Evolutionary conservation across 2,888 invertebrate genomes (phyloP).

Genomic region (Zygothrica quintamaculata): DNA sequence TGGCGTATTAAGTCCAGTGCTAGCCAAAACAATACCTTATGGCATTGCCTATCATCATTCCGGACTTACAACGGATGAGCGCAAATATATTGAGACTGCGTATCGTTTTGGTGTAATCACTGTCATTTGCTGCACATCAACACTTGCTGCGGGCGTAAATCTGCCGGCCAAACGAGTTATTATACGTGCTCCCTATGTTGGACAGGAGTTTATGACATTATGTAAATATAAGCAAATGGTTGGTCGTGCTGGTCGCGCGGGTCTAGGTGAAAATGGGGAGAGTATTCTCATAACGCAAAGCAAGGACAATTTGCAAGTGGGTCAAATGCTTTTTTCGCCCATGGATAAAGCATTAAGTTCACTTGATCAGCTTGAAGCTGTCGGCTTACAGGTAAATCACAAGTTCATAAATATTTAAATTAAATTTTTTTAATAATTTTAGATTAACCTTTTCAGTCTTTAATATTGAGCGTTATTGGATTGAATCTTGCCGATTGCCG

Average conservation of each 20-base stretch:
- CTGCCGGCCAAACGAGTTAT: constrained; percentile 96
- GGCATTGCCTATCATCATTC: constrained; percentile 98
- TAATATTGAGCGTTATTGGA: constrained; percentile 89
- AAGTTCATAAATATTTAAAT: not conserved
- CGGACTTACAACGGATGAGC: constrained; percentile 94
- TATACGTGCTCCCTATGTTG: constrained; percentile 93
- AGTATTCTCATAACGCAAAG: constrained; percentile 92
- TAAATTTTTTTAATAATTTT: not conserved
- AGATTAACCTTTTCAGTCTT: constrained; percentile 80
- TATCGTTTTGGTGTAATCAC: constrained; percentile 93
- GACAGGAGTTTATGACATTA: constrained; percentile 89
- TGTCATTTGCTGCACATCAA: constrained; percentile 97
- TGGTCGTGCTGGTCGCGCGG: constrained; percentile 96
- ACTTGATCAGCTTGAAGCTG: constrained; percentile 85
- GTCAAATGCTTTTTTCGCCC: constrained; percentile 86
- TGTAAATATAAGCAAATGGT: constrained; percentile 97
- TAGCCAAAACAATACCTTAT: constrained; percentile 89
- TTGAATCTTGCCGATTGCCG: constrained; percentile 87
- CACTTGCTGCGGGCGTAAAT: constrained; percentile 98
- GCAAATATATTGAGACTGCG: constrained; percentile 92
- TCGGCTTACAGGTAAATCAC: constrained; percentile 85
- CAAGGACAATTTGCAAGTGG: constrained; percentile 87
- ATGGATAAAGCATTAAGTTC: constrained; percentile 89
- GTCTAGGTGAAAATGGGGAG: constrained; percentile 91
- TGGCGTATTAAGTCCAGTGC: constrained; percentile 87